Evolutionary conservation across 1,140 invertebrate species (phyloP), one percentile per base, ranked within the genome.

Genomic region (Drosophila malerkotliana): DNA sequence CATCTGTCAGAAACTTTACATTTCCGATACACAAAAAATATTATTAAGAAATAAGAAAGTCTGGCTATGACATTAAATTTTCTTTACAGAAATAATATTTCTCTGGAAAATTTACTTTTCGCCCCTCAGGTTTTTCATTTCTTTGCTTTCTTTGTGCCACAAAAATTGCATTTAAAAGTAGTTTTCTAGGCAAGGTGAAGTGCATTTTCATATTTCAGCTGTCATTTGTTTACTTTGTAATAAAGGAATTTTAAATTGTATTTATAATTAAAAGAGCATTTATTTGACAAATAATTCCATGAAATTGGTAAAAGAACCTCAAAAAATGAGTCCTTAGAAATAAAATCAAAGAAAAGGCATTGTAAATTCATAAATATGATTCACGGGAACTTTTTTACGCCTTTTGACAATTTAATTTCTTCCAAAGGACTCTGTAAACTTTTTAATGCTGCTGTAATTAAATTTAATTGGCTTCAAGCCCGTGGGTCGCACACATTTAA

Each of bases 371-470:
- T 58, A 39, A 57, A 37, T 51, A 45, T 71, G 26, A 69, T 15
- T 34, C 26, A 58, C 18, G 9, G 14, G 14, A 78, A 74, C 66
- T 78, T 77, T 79, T 67, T 64, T 73, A 56, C 48, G 47, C 45
- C 51, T 44, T 58, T 72, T 72, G 32, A 62, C 34, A 54, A 60
- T 53, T 63, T 26, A 76, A 58, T 68, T 54, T 54, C 48, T 62
- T 54, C 75, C 69, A 72, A 80, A 67, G 55, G 52, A 66, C 45
- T 51, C 44, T 30, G 48, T 10, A 39, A 71, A 71, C 73, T 63
- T 85, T 72, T 77, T 87, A 69, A 77, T 77, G 77, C 59, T 49
- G 41, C 37, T 45, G 39, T 87, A 84, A 84, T 84, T 87, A 81
- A 74, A 85, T 85, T 81, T 69, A 71, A 73, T 69, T 74, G 60